These are phyloP conservation scores for Trinorchestia longiramus DNA, from an alignment of 1,140 invertebrate genomes.

Conservation along the genomic window DNA sequence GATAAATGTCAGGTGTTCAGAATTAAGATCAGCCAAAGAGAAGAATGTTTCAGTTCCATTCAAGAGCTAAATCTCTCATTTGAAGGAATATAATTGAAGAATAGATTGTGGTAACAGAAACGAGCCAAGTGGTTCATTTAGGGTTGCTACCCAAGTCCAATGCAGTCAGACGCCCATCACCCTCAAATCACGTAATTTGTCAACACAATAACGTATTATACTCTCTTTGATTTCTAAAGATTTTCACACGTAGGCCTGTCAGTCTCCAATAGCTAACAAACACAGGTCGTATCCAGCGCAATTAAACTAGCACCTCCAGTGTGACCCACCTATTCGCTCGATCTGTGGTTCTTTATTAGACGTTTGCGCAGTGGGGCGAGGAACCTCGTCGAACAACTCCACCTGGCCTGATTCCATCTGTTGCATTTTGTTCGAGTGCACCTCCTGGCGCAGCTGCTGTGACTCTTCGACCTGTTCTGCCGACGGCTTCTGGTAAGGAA, in stretches of 20 bases:
- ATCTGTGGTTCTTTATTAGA: not conserved
- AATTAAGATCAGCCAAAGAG: not conserved
- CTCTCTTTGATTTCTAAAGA: no score
- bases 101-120: not conserved
- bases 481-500: not conserved
- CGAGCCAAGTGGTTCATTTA: no score
- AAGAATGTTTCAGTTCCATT: not conserved
- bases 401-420: not conserved
- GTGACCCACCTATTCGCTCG: not conserved
- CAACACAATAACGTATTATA: no score
- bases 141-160: no score
- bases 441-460: not conserved
- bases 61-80: not conserved
- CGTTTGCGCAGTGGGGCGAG: no score
- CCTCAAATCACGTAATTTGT: no score
- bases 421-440: not conserved
- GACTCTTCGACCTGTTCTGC: not conserved
- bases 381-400: not conserved
- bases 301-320: not conserved
- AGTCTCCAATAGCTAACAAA: no score
- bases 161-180: no score
- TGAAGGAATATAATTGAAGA: not conserved
- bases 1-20: not conserved
- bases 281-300: no score
- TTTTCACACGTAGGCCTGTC: no score